A percentile compares a stretch with the other conserved stretches of the same genome.
These are phyloP conservation scores for Silvanus unidentatus DNA, from an alignment of 2,888 invertebrate species.

Conservation along the genomic window DNA sequence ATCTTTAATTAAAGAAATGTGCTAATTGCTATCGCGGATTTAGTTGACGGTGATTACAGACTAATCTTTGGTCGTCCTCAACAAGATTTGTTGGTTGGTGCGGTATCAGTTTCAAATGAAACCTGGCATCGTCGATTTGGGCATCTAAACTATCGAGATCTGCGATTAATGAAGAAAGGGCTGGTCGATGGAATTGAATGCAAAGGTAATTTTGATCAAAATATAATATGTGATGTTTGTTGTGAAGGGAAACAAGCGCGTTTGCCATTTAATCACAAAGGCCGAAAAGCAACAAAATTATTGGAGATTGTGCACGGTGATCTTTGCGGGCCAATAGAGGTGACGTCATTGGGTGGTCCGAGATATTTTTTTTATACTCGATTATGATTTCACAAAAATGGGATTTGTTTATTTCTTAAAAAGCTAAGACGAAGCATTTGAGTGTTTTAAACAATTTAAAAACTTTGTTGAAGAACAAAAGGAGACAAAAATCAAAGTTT, in stretches of 20 bases:
- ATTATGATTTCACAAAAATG: constrained; percentile 13
- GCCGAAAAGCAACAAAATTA: constrained; percentile 17
- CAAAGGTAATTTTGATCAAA: not conserved
- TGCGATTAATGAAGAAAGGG: constrained; percentile 12
- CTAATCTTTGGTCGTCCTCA: constrained; percentile 11
- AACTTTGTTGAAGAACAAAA: constrained; percentile 10
- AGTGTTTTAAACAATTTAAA: constrained; percentile 14
- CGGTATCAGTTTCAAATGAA: not conserved
- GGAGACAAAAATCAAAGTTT: constrained; percentile 12
- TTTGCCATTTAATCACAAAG: constrained; percentile 17
- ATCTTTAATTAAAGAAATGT: no score
- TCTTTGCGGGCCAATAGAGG: constrained; percentile 20
- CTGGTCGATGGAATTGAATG: not conserved
- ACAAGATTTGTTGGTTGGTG: not conserved
- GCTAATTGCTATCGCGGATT: constrained; percentile 13
- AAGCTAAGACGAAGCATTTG: constrained; percentile 13
- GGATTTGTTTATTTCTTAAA: constrained; percentile 17
- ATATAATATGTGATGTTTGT: constrained; percentile 11
- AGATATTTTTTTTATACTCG: constrained; percentile 14
- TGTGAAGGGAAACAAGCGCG: constrained; percentile 30
- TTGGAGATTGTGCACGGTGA: constrained; percentile 30
- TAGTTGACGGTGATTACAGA: constrained; percentile 21
- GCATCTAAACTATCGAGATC: constrained; percentile 11
- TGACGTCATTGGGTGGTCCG: constrained; percentile 14
- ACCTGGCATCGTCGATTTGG: constrained; percentile 21